A percentile compares a stretch with the other conserved stretches of the same genome.
These are phyloP conservation scores for Oostethus manadensis DNA, from an alignment of 2,113 vertebrate species.

Conservation along the genomic window DNA sequence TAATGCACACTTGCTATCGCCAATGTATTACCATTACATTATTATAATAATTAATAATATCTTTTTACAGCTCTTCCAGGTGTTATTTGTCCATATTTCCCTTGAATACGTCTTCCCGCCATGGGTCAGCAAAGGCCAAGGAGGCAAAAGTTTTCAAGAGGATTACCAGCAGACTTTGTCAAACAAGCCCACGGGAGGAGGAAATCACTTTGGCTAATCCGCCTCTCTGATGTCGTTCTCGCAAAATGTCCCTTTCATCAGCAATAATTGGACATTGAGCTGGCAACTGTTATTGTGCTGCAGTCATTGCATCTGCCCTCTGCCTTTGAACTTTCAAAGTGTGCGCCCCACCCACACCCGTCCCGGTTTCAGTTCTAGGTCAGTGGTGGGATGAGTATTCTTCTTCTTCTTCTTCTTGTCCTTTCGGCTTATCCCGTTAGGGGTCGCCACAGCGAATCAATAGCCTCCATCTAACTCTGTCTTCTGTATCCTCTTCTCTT, in stretches of 20 bases:
- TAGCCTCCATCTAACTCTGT: no score
- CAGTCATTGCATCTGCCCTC: constrained; percentile 42
- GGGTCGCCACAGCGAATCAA: no score
- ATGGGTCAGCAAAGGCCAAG: constrained; percentile 35
- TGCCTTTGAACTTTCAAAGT: constrained; percentile 59
- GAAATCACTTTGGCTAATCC: constrained; percentile 69
- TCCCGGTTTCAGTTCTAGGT: no score
- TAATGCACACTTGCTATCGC: neutral
- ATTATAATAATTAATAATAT: neutral
- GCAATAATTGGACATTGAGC: constrained; percentile 67
- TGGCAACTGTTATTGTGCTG: constrained; percentile 37
- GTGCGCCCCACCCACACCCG: neutral
- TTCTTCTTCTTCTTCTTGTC: no score
- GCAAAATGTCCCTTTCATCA: constrained; percentile 73
- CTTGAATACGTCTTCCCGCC: neutral
- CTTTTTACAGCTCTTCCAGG: neutral
- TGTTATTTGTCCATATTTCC: neutral
- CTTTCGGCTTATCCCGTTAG: no score
- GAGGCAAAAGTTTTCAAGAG: constrained; percentile 57
- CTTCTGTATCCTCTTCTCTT: no score
- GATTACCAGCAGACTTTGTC: constrained; percentile 65
- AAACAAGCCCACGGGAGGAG: constrained; percentile 55
- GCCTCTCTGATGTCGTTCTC: constrained; percentile 63
- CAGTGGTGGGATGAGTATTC: no score
- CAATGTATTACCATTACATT: neutral